Percentiles rank a stretch among this genome's conserved stretches.
Evolutionary conservation across 2,113 vertebrate species (phyloP).

Genomic region (Rhegmatorhina hoffmannsi): DNA sequence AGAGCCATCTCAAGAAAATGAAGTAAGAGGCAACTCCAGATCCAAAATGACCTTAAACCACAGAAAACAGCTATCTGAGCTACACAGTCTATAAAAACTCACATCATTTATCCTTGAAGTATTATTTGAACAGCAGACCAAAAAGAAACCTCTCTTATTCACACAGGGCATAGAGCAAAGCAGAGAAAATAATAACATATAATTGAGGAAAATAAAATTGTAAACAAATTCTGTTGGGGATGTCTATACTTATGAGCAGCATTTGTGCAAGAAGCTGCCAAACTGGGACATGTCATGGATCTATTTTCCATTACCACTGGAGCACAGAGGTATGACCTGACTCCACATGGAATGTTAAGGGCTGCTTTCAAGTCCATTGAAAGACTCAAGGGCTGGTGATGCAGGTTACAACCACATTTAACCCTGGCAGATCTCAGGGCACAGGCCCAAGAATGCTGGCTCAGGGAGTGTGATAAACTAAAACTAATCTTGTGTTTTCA

Average conservation of each 20-base stretch:
- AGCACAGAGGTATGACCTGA: neutral
- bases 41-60: constrained; percentile 91
- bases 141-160: neutral
- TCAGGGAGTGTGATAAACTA: neutral
- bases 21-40: constrained; percentile 98
- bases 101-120: neutral
- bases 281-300: neutral
- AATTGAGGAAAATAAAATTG: neutral
- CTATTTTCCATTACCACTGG: neutral
- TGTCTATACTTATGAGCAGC: neutral
- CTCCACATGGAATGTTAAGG: neutral
- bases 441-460: neutral
- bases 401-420: neutral
- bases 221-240: neutral
- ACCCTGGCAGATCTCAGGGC: neutral
- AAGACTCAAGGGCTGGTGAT: neutral
- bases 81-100: neutral
- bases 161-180: neutral
- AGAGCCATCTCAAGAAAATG: constrained; percentile 97
- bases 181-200: neutral
- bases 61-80: neutral
- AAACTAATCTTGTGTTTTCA: neutral
- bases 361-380: neutral
- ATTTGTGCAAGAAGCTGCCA: neutral
- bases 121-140: neutral